Base-by-base conservation (phyloP, 2,797 vertebrate species). In the Cottoperca gobio region DNA sequence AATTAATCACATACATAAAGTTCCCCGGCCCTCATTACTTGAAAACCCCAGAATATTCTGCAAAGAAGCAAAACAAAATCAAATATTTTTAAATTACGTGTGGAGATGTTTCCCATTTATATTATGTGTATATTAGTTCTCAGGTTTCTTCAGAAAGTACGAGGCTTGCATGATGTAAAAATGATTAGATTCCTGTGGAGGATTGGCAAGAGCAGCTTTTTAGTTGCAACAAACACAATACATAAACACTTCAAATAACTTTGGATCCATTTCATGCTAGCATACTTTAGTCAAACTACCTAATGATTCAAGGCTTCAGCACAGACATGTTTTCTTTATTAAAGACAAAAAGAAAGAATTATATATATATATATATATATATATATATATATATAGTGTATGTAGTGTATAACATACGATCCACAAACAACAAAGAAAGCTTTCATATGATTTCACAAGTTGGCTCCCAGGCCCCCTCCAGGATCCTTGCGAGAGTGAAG, bases 1-100 rank as follows among this genome's bases (percentile, higher is more conserved):
- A 75, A 70, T 85, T 69, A 74, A 82, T 83, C 48, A 21, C 64
- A 70, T 70, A 54, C 46, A 28, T 43, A 10, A 21, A 19, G 37
- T 40, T 67, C 53, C 35, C 23, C 11, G 17, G 11, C 0, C 16
- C 3, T 12, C 13, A 64, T 46, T 43, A 42, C 14, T 63, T 19
- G 48, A 12, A 16, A 26, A 31, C 60, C 31, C 42, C 45, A 23
- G 46, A 21, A 39, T 50, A 49, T 57, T 55, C n/a, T 54, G 26
- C 28, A 8, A n/a, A 2, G 11, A 64, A 43, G 21, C 53, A 45
- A 55, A 63, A 50, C 37, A 17, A 54, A 59, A 62, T 16, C 0
- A 19, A 45, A 40, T 8, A 28, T 16, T 28, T 74, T 45, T 2
- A 5, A 24, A 40, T 26, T 7, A 1, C 17, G 3, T 26, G 46